A percentile compares a stretch with the other conserved stretches of the same genome.
These are phyloP conservation scores for Drosophila biarmipes DNA, from an alignment of 1,140 invertebrate species.

Conservation along the genomic window DNA sequence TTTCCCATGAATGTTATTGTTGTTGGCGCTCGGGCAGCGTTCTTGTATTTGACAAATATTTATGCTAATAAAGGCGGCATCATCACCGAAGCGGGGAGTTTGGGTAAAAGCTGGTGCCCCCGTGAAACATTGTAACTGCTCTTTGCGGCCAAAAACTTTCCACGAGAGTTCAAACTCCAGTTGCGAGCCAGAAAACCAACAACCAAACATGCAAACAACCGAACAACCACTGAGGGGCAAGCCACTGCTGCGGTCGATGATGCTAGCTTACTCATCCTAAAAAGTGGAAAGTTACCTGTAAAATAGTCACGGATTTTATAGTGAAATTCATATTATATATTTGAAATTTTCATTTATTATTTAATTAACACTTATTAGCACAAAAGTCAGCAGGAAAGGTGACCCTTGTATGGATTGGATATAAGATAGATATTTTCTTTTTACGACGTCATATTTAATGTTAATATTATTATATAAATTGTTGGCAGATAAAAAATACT, in stretches of 20 bases:
- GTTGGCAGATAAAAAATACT: no score
- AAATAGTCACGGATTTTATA: neutral
- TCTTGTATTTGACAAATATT: conserved; percentile 76
- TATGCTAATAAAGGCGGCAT: conserved; percentile 75
- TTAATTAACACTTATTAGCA: no score
- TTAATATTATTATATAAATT: no score
- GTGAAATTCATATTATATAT: neutral
- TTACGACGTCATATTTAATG: no score
- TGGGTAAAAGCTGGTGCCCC: conserved; percentile 7
- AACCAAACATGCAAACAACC: conserved; percentile 13
- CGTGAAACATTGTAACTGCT: conserved; percentile 42
- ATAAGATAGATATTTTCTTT: no score
- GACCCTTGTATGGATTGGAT: no score
- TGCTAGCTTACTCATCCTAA: conserved; percentile 6
- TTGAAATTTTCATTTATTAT: no score
- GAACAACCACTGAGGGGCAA: conserved; percentile 26
- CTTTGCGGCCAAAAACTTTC: conserved; percentile 48
- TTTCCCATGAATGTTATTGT: conserved; percentile 72
- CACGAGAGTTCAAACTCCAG: conserved; percentile 28
- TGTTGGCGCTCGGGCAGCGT: conserved; percentile 21
- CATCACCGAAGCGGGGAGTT: neutral
- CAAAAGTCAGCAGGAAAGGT: no score
- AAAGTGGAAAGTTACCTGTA: conserved; percentile 12
- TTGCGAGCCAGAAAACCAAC: conserved; percentile 18
- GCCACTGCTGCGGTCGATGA: conserved; percentile 41